These are phyloP conservation scores for Aurelia aurita DNA, from an alignment of 30 jellyfish, hydroid and myxozoan genomes.

Conservation along the genomic window DNA sequence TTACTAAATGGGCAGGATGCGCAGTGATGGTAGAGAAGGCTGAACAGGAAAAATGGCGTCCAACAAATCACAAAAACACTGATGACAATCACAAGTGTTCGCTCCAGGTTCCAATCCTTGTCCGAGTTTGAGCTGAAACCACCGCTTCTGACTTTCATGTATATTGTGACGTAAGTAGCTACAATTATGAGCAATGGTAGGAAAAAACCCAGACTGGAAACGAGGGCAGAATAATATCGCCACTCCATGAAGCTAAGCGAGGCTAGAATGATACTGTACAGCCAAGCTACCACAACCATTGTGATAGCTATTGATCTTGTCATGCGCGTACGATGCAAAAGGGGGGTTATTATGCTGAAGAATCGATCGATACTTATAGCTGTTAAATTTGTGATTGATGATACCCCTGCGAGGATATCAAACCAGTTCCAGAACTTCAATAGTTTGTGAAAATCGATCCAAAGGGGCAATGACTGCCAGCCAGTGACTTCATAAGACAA, in stretches of 20 bases:
- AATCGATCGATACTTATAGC: slow-evolving; percentile 88
- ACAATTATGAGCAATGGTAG: slow-evolving; percentile 71
- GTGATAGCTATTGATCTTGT: slow-evolving; percentile 49
- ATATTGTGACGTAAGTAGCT: slow-evolving; percentile 59
- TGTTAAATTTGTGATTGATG: slow-evolving; percentile 83
- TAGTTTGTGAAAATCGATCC: slow-evolving; percentile 65
- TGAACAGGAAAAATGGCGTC: slow-evolving; percentile 78
- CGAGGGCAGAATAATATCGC: slow-evolving; percentile 55
- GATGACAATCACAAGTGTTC: slow-evolving; percentile 73
- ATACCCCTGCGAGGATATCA: slow-evolving; percentile 82
- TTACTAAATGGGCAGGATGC: slow-evolving; percentile 42
- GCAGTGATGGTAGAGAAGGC: slow-evolving; percentile 73
- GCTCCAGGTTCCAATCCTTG: slow-evolving; percentile 80
- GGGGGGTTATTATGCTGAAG: slow-evolving; percentile 82
- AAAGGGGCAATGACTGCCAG: slow-evolving; percentile 67
- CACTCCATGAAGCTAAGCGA: slow-evolving; percentile 35
- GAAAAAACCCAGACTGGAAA: slow-evolving; percentile 66
- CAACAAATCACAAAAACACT: slow-evolving; percentile 77
- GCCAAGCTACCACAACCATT: slow-evolving; percentile 71
- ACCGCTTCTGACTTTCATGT: slow-evolving; percentile 41
- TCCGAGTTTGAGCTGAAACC: slow-evolving; percentile 40
- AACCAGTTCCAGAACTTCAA: slow-evolving; percentile 55
- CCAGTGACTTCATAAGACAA: slow-evolving; percentile 74
- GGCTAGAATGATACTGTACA: slow-evolving; percentile 71
- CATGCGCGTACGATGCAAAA: slow-evolving; percentile 81